Evolutionary conservation across 2,888 invertebrate species (phyloP), one percentile per base, ranked within the genome.

Genomic region (Anaspis maculata): DNA sequence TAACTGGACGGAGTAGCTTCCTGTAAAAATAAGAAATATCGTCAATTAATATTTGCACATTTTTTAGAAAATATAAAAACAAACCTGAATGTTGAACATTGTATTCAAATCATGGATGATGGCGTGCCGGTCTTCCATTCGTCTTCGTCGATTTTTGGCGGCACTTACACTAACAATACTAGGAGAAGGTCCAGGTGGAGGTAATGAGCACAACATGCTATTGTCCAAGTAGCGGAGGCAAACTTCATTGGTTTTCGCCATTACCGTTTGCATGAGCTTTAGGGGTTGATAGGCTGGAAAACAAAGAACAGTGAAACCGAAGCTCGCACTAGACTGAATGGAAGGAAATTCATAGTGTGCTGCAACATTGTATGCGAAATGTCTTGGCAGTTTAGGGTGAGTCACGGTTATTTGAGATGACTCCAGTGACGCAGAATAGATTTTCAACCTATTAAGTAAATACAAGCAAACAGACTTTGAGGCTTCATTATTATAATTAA

Each of bases 121-220:
- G 3, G 88, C 78, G 58, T 89, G 85, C 27, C 89, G 72, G 63
- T 96, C 95, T 66, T 96, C 95, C 94, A 95, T 94, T 57, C 76
- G 80, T 36, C 92, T 73, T 32, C 92, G 74, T 19, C 74, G 74
- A 67, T 95, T 94, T 66, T 83, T 88, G 15, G 81, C 75, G 31
- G 86, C 83, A 52, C 74, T 77, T 16, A 77, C 74, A 41, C 80
- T 80, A 22, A 75, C 68, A 27, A 67, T 56, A 45, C 70, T 70
- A 41, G 65, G 57, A 23, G 66, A 64, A 38, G 67, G 60, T 41
- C 71, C 72, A 30, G 73, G 71, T 26, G 79, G 73, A 33, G 80
- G 73, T 43, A 81, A 70, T 28, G 78, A 70, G 60, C 76, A 76
- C 50, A 83, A 59, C 52, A 72, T 70, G 37, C 77, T 73, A 59